A percentile compares a stretch with the other conserved stretches of the same genome.
Evolutionary conservation across 1,140 invertebrate genomes (phyloP).

Genomic region (Drosophila tropicalis): DNA sequence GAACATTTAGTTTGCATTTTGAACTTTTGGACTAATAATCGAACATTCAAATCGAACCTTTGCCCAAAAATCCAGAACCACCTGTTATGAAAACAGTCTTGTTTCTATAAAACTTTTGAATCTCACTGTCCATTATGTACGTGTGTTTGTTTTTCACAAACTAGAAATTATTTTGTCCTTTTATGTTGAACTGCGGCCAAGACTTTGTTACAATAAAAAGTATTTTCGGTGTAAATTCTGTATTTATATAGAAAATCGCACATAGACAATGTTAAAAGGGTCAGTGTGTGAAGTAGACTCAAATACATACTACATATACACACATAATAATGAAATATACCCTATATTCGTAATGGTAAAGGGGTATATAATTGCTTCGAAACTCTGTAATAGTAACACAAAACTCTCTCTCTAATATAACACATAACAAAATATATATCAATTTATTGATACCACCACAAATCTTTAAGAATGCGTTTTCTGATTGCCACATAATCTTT

Average conservation of each 20-base stretch:
- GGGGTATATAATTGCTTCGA: background rate
- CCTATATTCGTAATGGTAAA: background rate
- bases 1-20: background rate
- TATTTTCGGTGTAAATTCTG: background rate
- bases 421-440: no score
- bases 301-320: background rate
- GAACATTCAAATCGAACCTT: background rate
- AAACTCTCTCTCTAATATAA: no score
- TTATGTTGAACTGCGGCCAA: background rate
- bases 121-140: background rate
- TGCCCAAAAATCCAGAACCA: slow-evolving; percentile 9
- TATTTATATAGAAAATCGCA: slow-evolving; percentile 1
- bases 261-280: slow-evolving; percentile 3
- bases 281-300: background rate
- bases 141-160: background rate
- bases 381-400: background rate
- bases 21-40: background rate
- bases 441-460: no score
- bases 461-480: no score
- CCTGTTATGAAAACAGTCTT: slow-evolving; percentile 9
- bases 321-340: slow-evolving; percentile 5
- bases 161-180: background rate
- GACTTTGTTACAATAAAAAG: background rate
- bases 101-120: slow-evolving; percentile 7
- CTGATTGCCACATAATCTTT: no score